Percentiles rank a stretch among this genome's conserved stretches.
These are phyloP conservation scores for Biston stratarius DNA, from an alignment of 2,888 invertebrate genomes.

Conservation along the genomic window DNA sequence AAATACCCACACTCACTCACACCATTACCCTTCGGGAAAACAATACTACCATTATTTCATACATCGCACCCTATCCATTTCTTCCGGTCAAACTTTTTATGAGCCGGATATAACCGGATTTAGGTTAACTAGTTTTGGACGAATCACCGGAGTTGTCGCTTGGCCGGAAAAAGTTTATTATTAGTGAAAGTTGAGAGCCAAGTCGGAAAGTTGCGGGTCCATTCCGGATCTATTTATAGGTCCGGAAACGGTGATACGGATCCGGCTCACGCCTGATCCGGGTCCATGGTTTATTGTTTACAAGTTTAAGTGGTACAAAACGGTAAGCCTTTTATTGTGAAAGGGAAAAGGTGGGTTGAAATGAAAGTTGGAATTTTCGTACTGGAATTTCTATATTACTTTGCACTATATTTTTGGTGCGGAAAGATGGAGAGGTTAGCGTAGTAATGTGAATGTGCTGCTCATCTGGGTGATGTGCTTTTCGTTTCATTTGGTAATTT, in stretches of 20 bases:
- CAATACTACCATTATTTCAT: constrained; percentile 8
- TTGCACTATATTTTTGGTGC: not conserved
- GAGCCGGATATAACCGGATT: constrained; percentile 42
- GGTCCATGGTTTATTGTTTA: constrained; percentile 23
- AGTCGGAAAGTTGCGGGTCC: constrained; percentile 20
- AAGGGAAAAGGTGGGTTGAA: constrained; percentile 9
- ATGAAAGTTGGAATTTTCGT: constrained; percentile 8
- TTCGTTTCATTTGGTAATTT: too few relatives aligned
- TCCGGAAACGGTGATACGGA: constrained; percentile 8
- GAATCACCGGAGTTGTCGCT: constrained; percentile 46
- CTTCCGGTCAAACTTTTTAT: constrained; percentile 43
- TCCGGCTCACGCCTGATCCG: constrained; percentile 18
- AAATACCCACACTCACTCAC: not conserved
- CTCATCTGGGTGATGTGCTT: too few relatives aligned
- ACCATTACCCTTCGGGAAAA: not conserved
- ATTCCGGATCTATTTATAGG: constrained; percentile 21
- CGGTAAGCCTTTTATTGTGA: constrained; percentile 10
- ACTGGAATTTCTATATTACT: not conserved
- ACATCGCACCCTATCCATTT: constrained; percentile 18
- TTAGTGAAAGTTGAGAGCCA: constrained; percentile 43
- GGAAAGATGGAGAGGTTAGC: not conserved
- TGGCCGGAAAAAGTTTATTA: constrained; percentile 49
- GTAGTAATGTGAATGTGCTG: too few relatives aligned
- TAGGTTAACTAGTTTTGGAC: constrained; percentile 49
- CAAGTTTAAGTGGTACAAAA: constrained; percentile 24